A percentile compares a stretch with the other conserved stretches of the same genome.
Evolutionary conservation across 2,888 invertebrate genomes (phyloP).

Genomic region (Crepidodera aurea): DNA sequence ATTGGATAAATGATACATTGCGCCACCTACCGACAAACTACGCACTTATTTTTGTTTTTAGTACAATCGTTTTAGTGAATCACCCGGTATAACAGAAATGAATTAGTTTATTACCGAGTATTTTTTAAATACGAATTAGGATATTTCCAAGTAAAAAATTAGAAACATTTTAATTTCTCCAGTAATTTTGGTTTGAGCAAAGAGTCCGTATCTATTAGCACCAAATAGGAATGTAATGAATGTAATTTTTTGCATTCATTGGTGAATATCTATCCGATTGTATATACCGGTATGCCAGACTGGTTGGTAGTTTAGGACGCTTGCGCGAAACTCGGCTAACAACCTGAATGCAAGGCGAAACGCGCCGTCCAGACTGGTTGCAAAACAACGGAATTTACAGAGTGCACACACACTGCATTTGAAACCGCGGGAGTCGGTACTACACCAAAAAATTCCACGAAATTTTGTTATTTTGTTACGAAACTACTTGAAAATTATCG

Average conservation of each 20-base stretch:
- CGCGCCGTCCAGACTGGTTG: constrained; percentile 58
- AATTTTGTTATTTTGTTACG: constrained; percentile 43
- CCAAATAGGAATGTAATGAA: constrained; percentile 27
- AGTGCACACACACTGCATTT: constrained; percentile 62
- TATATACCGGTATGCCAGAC: constrained; percentile 52
- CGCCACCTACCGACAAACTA: too few relatives aligned
- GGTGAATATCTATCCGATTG: constrained; percentile 44
- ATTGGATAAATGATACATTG: too few relatives aligned
- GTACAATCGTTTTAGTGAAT: too few relatives aligned
- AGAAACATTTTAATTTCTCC: too few relatives aligned
- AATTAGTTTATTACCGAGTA: too few relatives aligned
- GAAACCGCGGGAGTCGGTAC: constrained; percentile 53
- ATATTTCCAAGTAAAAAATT: too few relatives aligned
- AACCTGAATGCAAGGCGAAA: constrained; percentile 56
- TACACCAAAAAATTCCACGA: constrained; percentile 47
- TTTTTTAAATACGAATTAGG: too few relatives aligned
- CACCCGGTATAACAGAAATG: too few relatives aligned
- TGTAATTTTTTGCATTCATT: constrained; percentile 38
- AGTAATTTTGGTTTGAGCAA: too few relatives aligned
- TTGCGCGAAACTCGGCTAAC: constrained; percentile 51
- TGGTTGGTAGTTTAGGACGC: constrained; percentile 51
- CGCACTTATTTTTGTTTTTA: too few relatives aligned
- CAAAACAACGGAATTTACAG: constrained; percentile 61
- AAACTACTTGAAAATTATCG: constrained; percentile 31
- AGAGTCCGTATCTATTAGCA: neutral